Evolutionary conservation across 1,140 invertebrate species (phyloP), one percentile per base, ranked within the genome.

Genomic region (Megalonaias nervosa): DNA sequence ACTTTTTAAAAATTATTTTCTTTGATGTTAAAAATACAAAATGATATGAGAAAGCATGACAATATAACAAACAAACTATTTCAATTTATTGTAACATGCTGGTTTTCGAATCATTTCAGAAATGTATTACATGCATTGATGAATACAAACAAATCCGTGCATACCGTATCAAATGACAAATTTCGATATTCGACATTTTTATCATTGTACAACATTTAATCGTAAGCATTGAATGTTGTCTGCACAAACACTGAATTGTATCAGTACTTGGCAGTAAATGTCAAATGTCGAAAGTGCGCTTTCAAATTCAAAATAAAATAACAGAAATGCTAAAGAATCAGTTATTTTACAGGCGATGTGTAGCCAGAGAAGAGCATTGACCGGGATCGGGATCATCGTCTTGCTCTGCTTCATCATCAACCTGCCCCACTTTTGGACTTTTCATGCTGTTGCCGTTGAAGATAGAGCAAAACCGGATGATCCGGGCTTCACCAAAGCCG

Each of bases 371-470:
- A 73, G 79, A 38, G 84, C 85, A 12, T 71, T 83, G 31, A 59
- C 75, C 14, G 85, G 83, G 14, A 82, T 87, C 16, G 74, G 80
- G 9, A 73, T 87, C 23, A 87, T 86, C 21, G 65, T 75, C 1
- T 57, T 81, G 2, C 69, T 79, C 19, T 84, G 82, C 64, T 85
- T 86, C 77, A 23, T 84, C 59, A 68, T 84, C 55, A 84, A 84
- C 69, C 55, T 80, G n/a, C 85, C 85, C 13, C 84, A 87, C 71
- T 87, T 85, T 74, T 74, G 77, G 23, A 82, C 82, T 21, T 87
- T 74, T 73, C 64, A 74, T 15, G 76, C 77, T 3, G 71, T 85
- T 12, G 21, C 75, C 2, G 66, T 59, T 5, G 48, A 58, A 12
- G 80, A 84, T 16, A 60, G 78, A 17, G 71, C 74, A 13, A 48